Percentiles rank a stretch among this genome's conserved stretches.
phyloP scores from a whole-genome alignment of 2,888 invertebrate genomes.

The Pseudeuparius sepicola region DNA sequence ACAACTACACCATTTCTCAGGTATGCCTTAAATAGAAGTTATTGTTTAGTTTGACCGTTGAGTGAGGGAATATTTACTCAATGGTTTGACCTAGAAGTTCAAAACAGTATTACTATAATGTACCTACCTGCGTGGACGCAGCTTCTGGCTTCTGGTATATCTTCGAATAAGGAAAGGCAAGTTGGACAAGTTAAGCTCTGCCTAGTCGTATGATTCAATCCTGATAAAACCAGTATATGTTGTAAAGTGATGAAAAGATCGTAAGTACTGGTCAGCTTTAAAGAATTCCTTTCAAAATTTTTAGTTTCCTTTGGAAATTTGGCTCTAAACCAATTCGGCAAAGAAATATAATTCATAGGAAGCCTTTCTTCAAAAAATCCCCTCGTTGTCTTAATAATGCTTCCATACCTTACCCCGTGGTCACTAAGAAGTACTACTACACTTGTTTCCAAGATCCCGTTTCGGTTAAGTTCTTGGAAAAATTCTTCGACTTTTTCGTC shows the following conservation, averaged over 20 bases:
- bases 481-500: slow-evolving; percentile 53
- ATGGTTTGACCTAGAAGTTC: too few relatives aligned
- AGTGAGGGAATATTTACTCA: too few relatives aligned
- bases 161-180: slow-evolving; percentile 54
- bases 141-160: slow-evolving; percentile 47
- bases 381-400: slow-evolving; percentile 44
- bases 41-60: too few relatives aligned
- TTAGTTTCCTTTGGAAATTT: slow-evolving; percentile 46
- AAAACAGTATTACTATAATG: neutral
- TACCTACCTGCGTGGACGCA: slow-evolving; percentile 51
- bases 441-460: slow-evolving; percentile 53
- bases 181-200: slow-evolving; percentile 49
- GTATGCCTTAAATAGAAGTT: slow-evolving; percentile 34
- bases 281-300: slow-evolving; percentile 51
- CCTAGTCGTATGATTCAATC: slow-evolving; percentile 29
- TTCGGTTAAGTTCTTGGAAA: slow-evolving; percentile 47
- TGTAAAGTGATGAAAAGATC: slow-evolving; percentile 66
- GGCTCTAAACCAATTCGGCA: slow-evolving; percentile 53
- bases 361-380: slow-evolving; percentile 74
- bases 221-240: slow-evolving; percentile 49
- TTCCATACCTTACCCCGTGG: slow-evolving; percentile 70
- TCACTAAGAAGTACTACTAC: slow-evolving; percentile 68
- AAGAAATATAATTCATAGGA: slow-evolving; percentile 60
- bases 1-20: slow-evolving; percentile 67
- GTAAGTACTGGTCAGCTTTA: slow-evolving; percentile 62